These are phyloP conservation scores for Amphilophus citrinellus DNA, from an alignment of 2,113 vertebrate species.

Conservation along the genomic window DNA sequence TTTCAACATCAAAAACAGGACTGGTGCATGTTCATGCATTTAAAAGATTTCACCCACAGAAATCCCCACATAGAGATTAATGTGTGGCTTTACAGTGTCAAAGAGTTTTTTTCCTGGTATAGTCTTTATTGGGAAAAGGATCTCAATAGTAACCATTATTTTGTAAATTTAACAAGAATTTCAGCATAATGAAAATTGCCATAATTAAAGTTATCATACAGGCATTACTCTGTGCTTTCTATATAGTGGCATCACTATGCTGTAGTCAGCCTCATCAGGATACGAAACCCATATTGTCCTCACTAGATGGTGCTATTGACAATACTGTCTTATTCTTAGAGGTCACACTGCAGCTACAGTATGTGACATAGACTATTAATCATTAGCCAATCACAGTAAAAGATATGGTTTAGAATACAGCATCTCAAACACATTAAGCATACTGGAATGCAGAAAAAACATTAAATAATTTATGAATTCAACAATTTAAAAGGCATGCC, in stretches of 20 bases:
- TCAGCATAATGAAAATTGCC: not conserved
- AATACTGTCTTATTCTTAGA: constrained; percentile 33
- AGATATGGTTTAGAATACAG: constrained; percentile 18
- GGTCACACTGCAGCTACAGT: constrained; percentile 20
- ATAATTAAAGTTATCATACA: not conserved
- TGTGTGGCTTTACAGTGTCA: not conserved
- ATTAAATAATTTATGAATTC: constrained; percentile 15
- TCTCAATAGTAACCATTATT: not conserved
- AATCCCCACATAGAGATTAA: not conserved
- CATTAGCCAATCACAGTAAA: constrained; percentile 12
- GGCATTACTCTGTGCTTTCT: not conserved
- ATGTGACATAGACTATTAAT: constrained; percentile 16
- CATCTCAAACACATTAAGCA: constrained; percentile 5
- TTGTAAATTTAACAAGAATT: not conserved
- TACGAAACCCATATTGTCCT: not conserved
- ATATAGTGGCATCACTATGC: not conserved
- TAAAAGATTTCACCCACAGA: not conserved
- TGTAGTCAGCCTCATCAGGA: not conserved
- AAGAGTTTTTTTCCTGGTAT: not conserved
- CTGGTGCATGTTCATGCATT: not conserved
- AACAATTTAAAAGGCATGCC: not conserved
- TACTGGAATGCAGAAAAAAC: not conserved
- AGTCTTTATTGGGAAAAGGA: not conserved
- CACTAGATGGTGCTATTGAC: constrained; percentile 82
- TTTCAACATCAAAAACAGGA: not conserved